Conservation (phyloP, 1,140 invertebrate genomes). For the Hylaeus anthracinus region DNA sequence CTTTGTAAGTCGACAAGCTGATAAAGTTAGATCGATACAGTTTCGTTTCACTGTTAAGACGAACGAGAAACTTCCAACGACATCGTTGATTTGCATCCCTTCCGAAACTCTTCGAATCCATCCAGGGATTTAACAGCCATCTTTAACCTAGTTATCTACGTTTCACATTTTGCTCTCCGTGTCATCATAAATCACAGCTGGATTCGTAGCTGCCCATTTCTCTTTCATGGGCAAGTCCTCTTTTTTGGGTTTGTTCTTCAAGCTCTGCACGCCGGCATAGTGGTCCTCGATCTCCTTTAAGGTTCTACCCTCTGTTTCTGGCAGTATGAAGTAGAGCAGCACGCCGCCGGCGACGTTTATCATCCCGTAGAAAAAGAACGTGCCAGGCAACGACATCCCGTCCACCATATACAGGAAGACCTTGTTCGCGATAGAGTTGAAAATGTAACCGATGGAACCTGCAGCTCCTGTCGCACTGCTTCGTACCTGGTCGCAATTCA, state of each 20-base stretch:
- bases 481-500: constrained; percentile 79
- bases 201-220: constrained; percentile 76
- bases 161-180: constrained; percentile 73
- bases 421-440: constrained; percentile 88
- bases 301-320: constrained; percentile 92
- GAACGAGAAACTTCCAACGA: background rate
- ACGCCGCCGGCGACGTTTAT: constrained; percentile 85
- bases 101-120: background rate
- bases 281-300: constrained; percentile 88
- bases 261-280: constrained; percentile 83
- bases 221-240: constrained; percentile 68
- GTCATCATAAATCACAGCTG: constrained; percentile 71
- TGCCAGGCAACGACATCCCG: constrained; percentile 84
- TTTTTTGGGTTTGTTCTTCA: constrained; percentile 73
- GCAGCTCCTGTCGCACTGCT: constrained; percentile 86
- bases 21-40: background rate
- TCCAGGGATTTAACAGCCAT: background rate
- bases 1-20: background rate
- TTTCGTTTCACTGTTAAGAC: no score
- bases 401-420: constrained; percentile 85
- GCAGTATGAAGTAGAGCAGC: constrained; percentile 82
- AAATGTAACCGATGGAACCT: constrained; percentile 87
- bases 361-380: constrained; percentile 85
- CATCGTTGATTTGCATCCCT: background rate
- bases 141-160: background rate